These are phyloP conservation scores for Podarcis lilfordi DNA, from an alignment of 2,797 vertebrate genomes.

Conservation along the genomic window DNA sequence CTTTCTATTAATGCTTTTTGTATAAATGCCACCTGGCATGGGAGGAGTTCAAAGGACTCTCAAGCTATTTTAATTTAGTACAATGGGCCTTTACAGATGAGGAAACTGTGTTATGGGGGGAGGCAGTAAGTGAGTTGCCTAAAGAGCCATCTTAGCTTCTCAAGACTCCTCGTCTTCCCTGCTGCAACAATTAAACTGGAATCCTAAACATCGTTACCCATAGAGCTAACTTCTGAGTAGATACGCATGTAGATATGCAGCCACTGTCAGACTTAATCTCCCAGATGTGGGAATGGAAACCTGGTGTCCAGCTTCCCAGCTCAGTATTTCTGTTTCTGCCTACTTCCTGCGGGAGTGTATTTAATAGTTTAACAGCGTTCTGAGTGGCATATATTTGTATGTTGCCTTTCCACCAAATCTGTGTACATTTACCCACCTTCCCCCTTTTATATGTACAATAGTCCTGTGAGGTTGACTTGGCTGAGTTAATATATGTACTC, in stretches of 20 bases:
- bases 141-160: neutral
- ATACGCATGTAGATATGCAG: neutral
- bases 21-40: neutral
- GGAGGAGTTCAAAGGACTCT: slow-evolving; percentile 11
- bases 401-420: no score
- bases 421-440: no score
- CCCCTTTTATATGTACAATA: no score
- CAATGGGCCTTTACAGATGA: neutral
- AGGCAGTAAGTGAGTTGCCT: neutral
- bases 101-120: neutral
- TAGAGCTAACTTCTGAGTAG: neutral
- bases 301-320: no score
- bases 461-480: no score
- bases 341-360: no score
- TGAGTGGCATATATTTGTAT: no score
- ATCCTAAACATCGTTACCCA: neutral
- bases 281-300: neutral
- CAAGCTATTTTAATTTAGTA: slow-evolving; percentile 13
- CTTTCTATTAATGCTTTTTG: slow-evolving; percentile 11
- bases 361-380: no score
- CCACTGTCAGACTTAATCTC: neutral
- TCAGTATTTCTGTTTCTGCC: neutral
- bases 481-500: no score
- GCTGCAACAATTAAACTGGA: neutral
- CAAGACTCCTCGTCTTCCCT: no score